A percentile compares a stretch with the other conserved stretches of the same genome.
Evolutionary conservation across 2,797 vertebrate species (phyloP).

Genomic region (Naso thynnoides): DNA sequence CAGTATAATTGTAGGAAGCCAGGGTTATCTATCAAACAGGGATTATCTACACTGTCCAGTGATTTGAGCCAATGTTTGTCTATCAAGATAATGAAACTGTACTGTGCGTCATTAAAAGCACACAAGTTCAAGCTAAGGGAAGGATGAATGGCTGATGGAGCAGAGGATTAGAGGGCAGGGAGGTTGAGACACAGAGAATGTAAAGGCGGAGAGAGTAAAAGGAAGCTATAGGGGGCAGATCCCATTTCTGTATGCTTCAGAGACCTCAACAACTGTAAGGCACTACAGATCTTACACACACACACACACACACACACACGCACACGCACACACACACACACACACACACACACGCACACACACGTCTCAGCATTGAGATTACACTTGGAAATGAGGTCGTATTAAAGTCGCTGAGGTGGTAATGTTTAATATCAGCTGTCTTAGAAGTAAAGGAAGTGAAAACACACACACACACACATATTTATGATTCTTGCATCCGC

Average conservation of each 20-base stretch:
- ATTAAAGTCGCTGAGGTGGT: slow-evolving; percentile 78
- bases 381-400: slow-evolving; percentile 74
- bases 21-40: slow-evolving; percentile 43
- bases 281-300: slow-evolving; percentile 30
- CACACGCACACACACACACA: slow-evolving; percentile 3
- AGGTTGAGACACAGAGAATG: slow-evolving; percentile 30
- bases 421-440: slow-evolving; percentile 77
- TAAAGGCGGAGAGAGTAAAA: slow-evolving; percentile 24
- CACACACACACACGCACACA: slow-evolving; percentile 24
- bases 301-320: neutral
- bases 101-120: slow-evolving; percentile 63
- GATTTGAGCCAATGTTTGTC: slow-evolving; percentile 54
- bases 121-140: slow-evolving; percentile 53
- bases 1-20: slow-evolving; percentile 15
- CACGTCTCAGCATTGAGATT: slow-evolving; percentile 51
- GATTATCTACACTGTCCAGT: slow-evolving; percentile 40
- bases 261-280: slow-evolving; percentile 48
- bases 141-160: slow-evolving; percentile 48
- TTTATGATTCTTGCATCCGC: neutral
- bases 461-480: slow-evolving; percentile 15
- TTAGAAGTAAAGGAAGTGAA: slow-evolving; percentile 59
- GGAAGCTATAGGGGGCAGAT: slow-evolving; percentile 61
- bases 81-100: slow-evolving; percentile 69
- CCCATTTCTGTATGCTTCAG: slow-evolving; percentile 66
- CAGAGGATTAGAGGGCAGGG: slow-evolving; percentile 50